phyloP scores from a whole-genome alignment of 2,888 invertebrate species.

The Rosalia funebris region DNA sequence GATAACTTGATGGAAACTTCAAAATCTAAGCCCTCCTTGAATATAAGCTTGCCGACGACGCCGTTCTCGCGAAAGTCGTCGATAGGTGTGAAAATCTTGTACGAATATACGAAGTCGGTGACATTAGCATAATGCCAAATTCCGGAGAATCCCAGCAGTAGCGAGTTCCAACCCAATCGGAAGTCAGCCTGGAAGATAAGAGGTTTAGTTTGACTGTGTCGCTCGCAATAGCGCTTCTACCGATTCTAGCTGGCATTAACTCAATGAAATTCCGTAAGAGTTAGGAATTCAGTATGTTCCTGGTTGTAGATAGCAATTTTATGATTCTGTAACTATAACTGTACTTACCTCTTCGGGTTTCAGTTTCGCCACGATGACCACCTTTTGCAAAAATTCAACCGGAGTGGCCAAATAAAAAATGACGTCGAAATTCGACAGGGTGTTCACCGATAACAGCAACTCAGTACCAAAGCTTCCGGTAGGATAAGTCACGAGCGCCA shows the following conservation, averaged over 20 bases:
- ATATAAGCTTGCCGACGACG: slow-evolving; percentile 76
- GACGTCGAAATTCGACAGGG: slow-evolving; percentile 76
- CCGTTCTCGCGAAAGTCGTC: slow-evolving; percentile 82
- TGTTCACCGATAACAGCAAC: slow-evolving; percentile 70
- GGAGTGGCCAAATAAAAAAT: slow-evolving; percentile 80
- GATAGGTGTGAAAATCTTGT: slow-evolving; percentile 81
- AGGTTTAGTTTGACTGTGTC: too few species aligned
- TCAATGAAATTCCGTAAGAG: too few species aligned
- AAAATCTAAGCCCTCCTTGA: slow-evolving; percentile 73
- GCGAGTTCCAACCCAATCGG: slow-evolving; percentile 78
- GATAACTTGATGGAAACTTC: slow-evolving; percentile 77
- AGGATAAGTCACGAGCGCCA: slow-evolving; percentile 78
- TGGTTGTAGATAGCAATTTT: too few species aligned
- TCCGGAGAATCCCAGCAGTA: slow-evolving; percentile 81
- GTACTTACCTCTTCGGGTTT: slow-evolving; percentile 73
- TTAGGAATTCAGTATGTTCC: too few species aligned
- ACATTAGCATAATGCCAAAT: slow-evolving; percentile 77
- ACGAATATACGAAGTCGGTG: slow-evolving; percentile 81
- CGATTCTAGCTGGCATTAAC: too few species aligned
- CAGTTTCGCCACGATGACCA: slow-evolving; percentile 73
- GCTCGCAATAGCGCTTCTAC: too few species aligned
- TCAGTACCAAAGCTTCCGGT: slow-evolving; percentile 77
- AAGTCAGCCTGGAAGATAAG: slow-evolving; percentile 72
- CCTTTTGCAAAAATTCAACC: slow-evolving; percentile 74
- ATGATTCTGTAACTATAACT: too few species aligned